Percentiles rank a stretch among this genome's conserved stretches.
These are phyloP conservation scores for Boulengerochromis microlepis DNA, from an alignment of 2,113 vertebrate genomes.

Conservation along the genomic window DNA sequence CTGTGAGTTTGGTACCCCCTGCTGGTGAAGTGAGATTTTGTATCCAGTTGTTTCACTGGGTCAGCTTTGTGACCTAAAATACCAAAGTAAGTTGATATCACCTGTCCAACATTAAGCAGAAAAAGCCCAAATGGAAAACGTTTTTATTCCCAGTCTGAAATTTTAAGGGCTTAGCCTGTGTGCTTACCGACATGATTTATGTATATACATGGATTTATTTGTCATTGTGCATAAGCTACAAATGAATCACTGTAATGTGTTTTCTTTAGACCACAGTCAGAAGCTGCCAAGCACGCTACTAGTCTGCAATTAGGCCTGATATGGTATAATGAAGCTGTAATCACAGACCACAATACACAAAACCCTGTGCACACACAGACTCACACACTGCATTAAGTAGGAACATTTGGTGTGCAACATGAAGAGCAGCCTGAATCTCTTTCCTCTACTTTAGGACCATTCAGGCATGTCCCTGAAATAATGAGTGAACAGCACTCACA, in stretches of 20 bases:
- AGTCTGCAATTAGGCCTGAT: conserved; percentile 4
- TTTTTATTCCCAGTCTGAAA: not conserved
- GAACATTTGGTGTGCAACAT: not conserved
- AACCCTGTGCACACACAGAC: not conserved
- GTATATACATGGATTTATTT: not conserved
- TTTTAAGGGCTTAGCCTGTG: not conserved
- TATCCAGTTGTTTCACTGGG: not conserved
- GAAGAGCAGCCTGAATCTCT: not conserved
- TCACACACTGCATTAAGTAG: not conserved
- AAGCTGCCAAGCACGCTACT: not conserved
- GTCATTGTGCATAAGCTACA: not conserved
- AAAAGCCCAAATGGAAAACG: not conserved
- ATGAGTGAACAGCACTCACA: not conserved
- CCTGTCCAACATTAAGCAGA: not conserved
- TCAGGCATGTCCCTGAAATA: not conserved
- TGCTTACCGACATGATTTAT: not conserved
- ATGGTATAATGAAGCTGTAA: conserved; percentile 15
- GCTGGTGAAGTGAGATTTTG: not conserved
- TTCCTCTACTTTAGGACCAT: not conserved
- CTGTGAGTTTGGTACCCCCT: conserved; percentile 36
- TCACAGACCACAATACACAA: not conserved
- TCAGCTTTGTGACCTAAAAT: not conserved
- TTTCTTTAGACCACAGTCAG: conserved; percentile 24
- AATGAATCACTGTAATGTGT: conserved; percentile 26
- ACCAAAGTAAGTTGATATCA: not conserved